A percentile compares a stretch with the other conserved stretches of the same genome.
Conservation (phyloP, 2,888 invertebrate species). For the Marasmarcha lunaedactyla region DNA sequence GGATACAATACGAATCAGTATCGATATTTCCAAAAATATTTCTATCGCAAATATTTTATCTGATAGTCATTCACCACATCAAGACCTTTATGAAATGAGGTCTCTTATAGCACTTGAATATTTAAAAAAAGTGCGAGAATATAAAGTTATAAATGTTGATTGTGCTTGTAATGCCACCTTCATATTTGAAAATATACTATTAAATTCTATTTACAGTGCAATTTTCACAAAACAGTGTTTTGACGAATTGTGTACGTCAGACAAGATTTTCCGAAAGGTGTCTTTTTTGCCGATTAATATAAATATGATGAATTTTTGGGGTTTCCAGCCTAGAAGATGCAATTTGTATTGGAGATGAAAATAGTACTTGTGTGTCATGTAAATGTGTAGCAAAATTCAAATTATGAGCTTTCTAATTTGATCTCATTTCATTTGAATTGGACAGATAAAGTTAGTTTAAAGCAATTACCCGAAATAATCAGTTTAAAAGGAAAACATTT, state of each 20-base stretch:
- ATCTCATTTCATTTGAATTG: too few relatives aligned
- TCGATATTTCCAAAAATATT: neutral
- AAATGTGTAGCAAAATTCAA: slow-evolving; percentile 1
- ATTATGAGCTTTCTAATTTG: neutral
- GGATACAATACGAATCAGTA: neutral
- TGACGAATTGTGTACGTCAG: neutral
- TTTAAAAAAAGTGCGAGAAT: too few relatives aligned
- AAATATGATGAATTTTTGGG: slow-evolving; percentile 1
- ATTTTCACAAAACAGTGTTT: neutral
- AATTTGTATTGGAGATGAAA: too few relatives aligned
- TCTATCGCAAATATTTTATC: neutral
- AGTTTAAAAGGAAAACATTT: neutral
- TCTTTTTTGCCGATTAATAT: neutral
- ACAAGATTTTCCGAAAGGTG: neutral
- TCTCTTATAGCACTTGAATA: too few relatives aligned
- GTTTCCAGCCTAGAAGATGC: slow-evolving; percentile 1
- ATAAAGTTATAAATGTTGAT: too few relatives aligned
- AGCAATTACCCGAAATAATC: neutral
- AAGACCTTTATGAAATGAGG: neutral
- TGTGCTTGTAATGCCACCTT: too few relatives aligned
- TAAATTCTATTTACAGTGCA: too few relatives aligned
- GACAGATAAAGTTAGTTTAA: slow-evolving; percentile 1
- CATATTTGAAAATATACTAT: too few relatives aligned
- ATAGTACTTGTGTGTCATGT: slow-evolving; percentile 1
- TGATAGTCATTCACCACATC: neutral